These are phyloP conservation scores for Drosophila sechellia DNA, from an alignment of 1,140 invertebrate genomes.

Conservation along the genomic window DNA sequence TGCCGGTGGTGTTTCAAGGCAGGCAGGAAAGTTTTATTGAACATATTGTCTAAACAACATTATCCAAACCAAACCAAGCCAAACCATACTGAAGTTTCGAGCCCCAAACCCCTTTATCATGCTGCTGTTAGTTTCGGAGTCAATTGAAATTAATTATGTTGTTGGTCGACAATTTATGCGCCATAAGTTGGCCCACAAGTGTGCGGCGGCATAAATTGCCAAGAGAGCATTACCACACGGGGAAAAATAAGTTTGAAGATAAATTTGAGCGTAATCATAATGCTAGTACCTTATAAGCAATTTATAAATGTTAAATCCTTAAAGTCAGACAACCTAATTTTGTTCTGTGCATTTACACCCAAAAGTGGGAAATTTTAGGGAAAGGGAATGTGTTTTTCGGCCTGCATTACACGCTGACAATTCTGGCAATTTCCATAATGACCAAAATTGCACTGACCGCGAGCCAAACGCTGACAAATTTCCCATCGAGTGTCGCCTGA, in stretches of 20 bases:
- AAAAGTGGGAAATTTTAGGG: not conserved
- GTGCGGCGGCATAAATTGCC: conserved; percentile 71
- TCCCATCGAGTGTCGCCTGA: conserved; percentile 51
- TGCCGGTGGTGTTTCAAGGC: conserved; percentile 9
- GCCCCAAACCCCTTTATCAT: conserved; percentile 17
- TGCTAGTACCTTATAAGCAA: too few relatives aligned
- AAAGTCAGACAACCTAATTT: not conserved
- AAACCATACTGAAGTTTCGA: conserved; percentile 13
- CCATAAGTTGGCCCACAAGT: conserved; percentile 75
- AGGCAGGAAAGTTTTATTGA: conserved; percentile 68
- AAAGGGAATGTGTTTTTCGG: conserved; percentile 4
- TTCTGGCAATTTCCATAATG: conserved; percentile 69
- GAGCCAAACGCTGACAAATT: conserved; percentile 65
- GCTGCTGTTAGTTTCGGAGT: conserved; percentile 46
- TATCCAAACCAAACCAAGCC: conserved; percentile 30
- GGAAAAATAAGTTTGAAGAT: not conserved
- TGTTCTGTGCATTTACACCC: not conserved
- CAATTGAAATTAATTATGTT: conserved; percentile 81
- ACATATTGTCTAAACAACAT: conserved; percentile 78
- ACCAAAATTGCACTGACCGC: conserved; percentile 53
- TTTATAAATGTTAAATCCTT: too few relatives aligned
- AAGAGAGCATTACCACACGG: conserved; percentile 8
- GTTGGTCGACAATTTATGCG: conserved; percentile 64
- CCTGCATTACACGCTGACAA: conserved; percentile 9
- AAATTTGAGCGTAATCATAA: not conserved